Evolutionary conservation across 2,797 vertebrate genomes (phyloP).

Genomic region (Xiphorhynchus erythropygius): DNA sequence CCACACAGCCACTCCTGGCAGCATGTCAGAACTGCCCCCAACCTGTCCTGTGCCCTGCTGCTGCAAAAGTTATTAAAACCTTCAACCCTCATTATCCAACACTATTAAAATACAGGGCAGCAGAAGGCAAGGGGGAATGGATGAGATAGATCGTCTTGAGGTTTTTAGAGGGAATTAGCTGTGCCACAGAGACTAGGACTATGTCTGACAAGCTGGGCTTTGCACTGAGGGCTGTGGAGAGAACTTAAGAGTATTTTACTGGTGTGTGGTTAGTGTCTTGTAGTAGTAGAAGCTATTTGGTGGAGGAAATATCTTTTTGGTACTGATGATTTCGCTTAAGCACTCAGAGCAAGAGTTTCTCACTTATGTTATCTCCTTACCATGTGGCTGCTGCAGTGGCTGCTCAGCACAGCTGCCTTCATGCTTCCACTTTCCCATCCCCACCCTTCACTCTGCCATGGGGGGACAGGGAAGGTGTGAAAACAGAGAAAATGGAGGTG

Average conservation of each 20-base stretch:
- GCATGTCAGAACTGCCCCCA: background rate
- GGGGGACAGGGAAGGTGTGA: background rate
- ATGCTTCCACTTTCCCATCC: background rate
- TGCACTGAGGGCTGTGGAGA: background rate
- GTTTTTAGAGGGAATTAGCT: background rate
- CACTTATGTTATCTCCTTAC: background rate
- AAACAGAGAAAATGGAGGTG: background rate
- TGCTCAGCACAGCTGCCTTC: background rate
- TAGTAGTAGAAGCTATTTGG: background rate
- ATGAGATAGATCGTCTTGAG: background rate
- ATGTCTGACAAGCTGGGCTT: background rate
- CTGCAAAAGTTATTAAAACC: background rate
- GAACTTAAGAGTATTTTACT: background rate
- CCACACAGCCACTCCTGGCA: background rate
- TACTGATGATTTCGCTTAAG: background rate
- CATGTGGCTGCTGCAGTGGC: background rate
- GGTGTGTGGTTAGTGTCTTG: background rate
- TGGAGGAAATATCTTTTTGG: background rate
- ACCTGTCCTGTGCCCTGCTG: background rate
- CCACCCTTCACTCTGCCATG: accelerated
- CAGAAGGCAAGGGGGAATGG: background rate
- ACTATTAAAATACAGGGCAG: background rate
- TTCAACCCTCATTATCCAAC: background rate
- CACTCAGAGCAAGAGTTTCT: background rate
- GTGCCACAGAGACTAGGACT: background rate